Conservation (phyloP, 1,140 invertebrate species). For the Ctenoplectra terminalis region DNA sequence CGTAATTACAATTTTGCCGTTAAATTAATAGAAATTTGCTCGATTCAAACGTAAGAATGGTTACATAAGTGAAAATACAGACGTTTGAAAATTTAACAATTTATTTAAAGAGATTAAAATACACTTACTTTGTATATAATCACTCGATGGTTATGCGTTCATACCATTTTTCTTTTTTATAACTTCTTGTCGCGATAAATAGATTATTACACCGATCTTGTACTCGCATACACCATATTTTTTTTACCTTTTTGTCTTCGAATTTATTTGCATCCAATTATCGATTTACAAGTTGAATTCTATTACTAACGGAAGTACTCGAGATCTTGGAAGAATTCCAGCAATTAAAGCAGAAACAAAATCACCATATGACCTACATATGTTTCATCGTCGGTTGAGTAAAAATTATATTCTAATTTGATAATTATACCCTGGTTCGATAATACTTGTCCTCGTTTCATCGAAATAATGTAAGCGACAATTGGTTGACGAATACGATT, state of each 20-base stretch:
- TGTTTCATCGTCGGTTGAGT: background rate
- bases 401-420: background rate
- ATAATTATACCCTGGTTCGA: background rate
- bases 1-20: background rate
- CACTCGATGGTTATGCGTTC: background rate
- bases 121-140: slow-evolving; percentile 6
- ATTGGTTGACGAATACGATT: background rate
- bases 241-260: background rate
- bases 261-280: background rate
- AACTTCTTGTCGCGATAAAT: background rate
- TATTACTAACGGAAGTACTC: too few relatives aligned
- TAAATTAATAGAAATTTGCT: background rate
- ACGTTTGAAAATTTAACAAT: background rate
- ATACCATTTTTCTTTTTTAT: background rate
- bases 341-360: background rate
- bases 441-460: background rate
- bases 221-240: background rate
- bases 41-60: background rate
- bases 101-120: slow-evolving; percentile 12
- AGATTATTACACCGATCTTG: background rate
- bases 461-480: background rate
- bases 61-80: too few relatives aligned
- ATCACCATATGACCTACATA: too few relatives aligned
- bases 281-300: too few relatives aligned
- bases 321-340: background rate